These are phyloP conservation scores for Chaetops frenatus DNA, from an alignment of 2,113 vertebrate genomes.

Conservation along the genomic window DNA sequence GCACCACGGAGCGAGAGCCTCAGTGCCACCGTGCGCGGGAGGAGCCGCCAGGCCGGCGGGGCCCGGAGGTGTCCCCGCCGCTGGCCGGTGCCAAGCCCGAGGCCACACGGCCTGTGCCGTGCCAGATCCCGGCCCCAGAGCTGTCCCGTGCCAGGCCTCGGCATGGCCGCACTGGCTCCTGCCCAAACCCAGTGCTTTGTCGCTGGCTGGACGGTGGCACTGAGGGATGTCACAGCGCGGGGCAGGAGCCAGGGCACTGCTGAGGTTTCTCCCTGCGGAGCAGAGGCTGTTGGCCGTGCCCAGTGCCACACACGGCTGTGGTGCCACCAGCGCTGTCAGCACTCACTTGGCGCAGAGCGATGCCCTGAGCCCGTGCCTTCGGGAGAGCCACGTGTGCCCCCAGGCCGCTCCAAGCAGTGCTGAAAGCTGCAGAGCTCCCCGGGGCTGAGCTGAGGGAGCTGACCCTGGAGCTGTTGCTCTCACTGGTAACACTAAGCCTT, in stretches of 20 bases:
- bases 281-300: not conserved
- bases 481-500: not conserved
- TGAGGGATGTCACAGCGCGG: not conserved
- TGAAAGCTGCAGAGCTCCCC: not conserved
- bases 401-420: fast-evolving
- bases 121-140: not conserved
- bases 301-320: not conserved
- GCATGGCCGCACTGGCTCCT: not conserved
- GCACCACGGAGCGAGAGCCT: fast-evolving
- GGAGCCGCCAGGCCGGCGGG: not conserved
- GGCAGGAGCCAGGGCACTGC: not conserved
- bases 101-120: not conserved
- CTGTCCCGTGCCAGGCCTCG: not conserved
- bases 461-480: not conserved
- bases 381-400: not conserved
- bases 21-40: fast-evolving
- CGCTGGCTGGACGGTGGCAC: not conserved
- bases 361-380: not conserved
- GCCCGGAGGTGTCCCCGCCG: not conserved
- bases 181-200: not conserved
- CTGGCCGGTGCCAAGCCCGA: not conserved
- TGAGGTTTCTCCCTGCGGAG: not conserved
- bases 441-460: not conserved
- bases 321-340: fast-evolving
- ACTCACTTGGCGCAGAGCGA: fast-evolving